Percentiles rank a stretch among this genome's conserved stretches.
phyloP scores from a whole-genome alignment of 2,113 vertebrate species.

The Vireo altiloquus region DNA sequence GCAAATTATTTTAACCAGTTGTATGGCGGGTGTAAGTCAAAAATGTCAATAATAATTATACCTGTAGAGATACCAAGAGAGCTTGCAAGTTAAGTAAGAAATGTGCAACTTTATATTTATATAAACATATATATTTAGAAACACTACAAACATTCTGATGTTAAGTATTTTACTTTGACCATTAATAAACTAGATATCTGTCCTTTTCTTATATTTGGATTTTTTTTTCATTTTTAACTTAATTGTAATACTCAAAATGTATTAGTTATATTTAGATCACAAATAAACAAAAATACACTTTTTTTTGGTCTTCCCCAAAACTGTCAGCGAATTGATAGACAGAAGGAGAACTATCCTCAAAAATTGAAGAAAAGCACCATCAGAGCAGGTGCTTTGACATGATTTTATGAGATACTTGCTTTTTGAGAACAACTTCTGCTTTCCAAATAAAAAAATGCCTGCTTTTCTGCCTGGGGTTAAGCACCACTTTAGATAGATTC shows the following conservation, averaged over 20 bases:
- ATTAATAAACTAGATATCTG: background rate
- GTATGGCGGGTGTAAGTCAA: background rate
- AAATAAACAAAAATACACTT: background rate
- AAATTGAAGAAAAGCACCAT: background rate
- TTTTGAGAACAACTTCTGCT: background rate
- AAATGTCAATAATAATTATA: background rate
- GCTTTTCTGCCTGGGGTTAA: background rate
- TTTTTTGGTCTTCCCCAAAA: background rate
- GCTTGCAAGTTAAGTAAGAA: background rate
- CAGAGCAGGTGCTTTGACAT: background rate
- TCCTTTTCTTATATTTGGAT: background rate
- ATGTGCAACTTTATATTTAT: background rate
- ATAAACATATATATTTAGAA: background rate
- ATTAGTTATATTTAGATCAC: background rate
- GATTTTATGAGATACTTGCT: background rate
- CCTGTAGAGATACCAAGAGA: background rate
- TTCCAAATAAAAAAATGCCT: background rate
- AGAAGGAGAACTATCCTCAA: background rate
- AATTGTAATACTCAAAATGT: background rate
- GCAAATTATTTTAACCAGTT: background rate
- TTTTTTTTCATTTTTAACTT: background rate
- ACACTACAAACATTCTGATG: background rate
- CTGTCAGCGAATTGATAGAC: background rate
- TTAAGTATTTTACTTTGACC: background rate
- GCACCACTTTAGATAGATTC: background rate